phyloP scores from a whole-genome alignment of 2,888 invertebrate genomes.

The Hydroisotoma schaefferi region DNA sequence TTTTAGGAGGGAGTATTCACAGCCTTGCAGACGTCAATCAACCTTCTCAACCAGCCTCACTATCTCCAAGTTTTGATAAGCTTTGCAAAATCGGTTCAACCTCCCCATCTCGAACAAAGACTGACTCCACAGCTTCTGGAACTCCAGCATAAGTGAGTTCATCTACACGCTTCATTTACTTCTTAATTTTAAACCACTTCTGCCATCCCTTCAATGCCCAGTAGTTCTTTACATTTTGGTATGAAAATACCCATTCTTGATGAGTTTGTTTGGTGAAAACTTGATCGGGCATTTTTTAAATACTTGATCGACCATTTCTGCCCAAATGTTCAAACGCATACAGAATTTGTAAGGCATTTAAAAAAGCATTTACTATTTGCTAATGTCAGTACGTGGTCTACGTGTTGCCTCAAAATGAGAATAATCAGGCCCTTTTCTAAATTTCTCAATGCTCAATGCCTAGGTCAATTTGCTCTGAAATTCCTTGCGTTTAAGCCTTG shows the following conservation, averaged over 20 bases:
- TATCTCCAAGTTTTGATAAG: slow-evolving; percentile 26
- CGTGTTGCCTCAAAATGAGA: too few species aligned
- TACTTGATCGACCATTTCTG: too few species aligned
- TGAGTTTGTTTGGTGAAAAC: too few species aligned
- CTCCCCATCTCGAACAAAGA: slow-evolving; percentile 19
- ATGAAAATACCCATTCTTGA: too few species aligned
- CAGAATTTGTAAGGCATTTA: too few species aligned
- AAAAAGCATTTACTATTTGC: too few species aligned
- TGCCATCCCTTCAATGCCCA: not conserved
- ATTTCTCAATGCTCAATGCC: not conserved
- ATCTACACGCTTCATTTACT: not conserved
- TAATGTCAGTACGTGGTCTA: too few species aligned
- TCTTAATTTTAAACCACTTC: too few species aligned
- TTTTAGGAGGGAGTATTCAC: slow-evolving; percentile 41
- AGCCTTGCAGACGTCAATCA: slow-evolving; percentile 36
- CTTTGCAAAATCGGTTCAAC: not conserved
- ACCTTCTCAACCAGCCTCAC: slow-evolving; percentile 41
- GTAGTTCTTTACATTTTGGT: not conserved
- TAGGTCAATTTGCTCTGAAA: not conserved
- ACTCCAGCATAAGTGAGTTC: slow-evolving; percentile 43
- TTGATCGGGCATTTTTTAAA: too few species aligned
- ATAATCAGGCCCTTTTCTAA: not conserved
- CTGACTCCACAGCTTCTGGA: slow-evolving; percentile 39
- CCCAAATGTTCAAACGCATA: too few species aligned
- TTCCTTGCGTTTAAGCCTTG: not conserved